A percentile compares a stretch with the other conserved stretches of the same genome.
These are phyloP conservation scores for Adela reaumurella DNA, from an alignment of 2,888 invertebrate genomes.

Conservation along the genomic window DNA sequence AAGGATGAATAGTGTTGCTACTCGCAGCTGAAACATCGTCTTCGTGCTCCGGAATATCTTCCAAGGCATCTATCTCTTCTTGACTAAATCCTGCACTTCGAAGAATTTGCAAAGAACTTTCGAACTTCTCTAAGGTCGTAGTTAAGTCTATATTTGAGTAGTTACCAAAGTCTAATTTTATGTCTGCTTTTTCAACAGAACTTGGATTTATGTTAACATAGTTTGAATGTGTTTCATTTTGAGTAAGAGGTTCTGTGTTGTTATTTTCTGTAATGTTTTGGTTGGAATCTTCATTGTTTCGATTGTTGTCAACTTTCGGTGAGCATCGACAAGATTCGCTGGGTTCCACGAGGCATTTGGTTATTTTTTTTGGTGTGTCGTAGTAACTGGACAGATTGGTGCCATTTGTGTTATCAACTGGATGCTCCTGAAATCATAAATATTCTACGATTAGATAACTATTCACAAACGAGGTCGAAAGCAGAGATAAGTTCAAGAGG, in stretches of 20 bases:
- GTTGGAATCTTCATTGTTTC: slow-evolving; percentile 38
- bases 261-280: slow-evolving; percentile 17
- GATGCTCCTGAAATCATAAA: slow-evolving; percentile 37
- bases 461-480: too few species aligned
- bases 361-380: slow-evolving; percentile 72
- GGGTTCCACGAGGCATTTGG: slow-evolving; percentile 59
- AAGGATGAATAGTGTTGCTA: slow-evolving; percentile 33
- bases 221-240: slow-evolving; percentile 33
- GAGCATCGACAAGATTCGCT: slow-evolving; percentile 57
- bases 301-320: slow-evolving; percentile 55
- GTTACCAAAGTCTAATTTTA: slow-evolving; percentile 45
- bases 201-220: slow-evolving; percentile 50
- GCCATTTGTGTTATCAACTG: slow-evolving; percentile 24
- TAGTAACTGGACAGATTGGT: slow-evolving; percentile 54
- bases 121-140: slow-evolving; percentile 72
- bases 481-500: too few species aligned
- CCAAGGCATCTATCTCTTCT: slow-evolving; percentile 49
- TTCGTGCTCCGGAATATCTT: slow-evolving; percentile 45
- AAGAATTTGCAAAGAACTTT: slow-evolving; percentile 68
- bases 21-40: slow-evolving; percentile 36
- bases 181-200: slow-evolving; percentile 22
- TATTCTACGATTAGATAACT: slow-evolving; percentile 1
- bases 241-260: slow-evolving; percentile 26
- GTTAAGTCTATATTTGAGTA: slow-evolving; percentile 77
- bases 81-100: slow-evolving; percentile 58